Evolutionary conservation across 2,888 invertebrate genomes (phyloP).

Genomic region (Andricus curvator): DNA sequence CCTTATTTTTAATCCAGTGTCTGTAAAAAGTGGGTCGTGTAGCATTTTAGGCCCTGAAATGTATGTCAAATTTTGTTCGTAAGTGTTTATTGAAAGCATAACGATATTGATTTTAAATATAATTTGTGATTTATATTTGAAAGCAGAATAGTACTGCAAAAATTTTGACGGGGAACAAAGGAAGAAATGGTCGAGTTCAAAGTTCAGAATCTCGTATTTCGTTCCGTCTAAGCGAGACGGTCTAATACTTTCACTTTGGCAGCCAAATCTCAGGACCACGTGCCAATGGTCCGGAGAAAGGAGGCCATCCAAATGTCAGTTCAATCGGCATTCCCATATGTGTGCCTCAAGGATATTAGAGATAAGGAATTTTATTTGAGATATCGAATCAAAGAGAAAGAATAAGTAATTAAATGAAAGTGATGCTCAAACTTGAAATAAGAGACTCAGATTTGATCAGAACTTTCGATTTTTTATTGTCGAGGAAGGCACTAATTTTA

Average conservation of each 20-base stretch:
- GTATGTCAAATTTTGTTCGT: too few species aligned
- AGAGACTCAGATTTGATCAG: background rate
- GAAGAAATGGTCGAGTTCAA: constrained; percentile 13
- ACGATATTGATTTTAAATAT: background rate
- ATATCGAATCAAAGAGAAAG: background rate
- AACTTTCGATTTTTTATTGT: background rate
- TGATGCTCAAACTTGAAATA: background rate
- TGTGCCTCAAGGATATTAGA: constrained; percentile 21
- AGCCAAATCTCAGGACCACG: constrained; percentile 37
- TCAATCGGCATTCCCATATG: constrained; percentile 28
- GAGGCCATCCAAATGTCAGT: constrained; percentile 62
- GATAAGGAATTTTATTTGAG: background rate
- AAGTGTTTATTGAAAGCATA: too few species aligned
- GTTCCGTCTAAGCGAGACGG: background rate
- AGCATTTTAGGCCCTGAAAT: too few species aligned
- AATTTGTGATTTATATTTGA: background rate
- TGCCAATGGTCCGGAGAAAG: constrained; percentile 54
- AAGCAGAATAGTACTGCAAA: background rate
- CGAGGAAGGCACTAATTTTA: too few species aligned
- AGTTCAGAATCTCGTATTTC: constrained; percentile 6
- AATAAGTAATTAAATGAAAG: constrained; percentile 30
- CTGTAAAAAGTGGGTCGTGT: too few species aligned
- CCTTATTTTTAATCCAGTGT: too few species aligned
- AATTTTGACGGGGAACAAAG: background rate
- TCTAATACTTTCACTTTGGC: constrained; percentile 36